A percentile compares a stretch with the other conserved stretches of the same genome.
Evolutionary conservation across 2,797 vertebrate species (phyloP).

Genomic region (Chelmon rostratus): DNA sequence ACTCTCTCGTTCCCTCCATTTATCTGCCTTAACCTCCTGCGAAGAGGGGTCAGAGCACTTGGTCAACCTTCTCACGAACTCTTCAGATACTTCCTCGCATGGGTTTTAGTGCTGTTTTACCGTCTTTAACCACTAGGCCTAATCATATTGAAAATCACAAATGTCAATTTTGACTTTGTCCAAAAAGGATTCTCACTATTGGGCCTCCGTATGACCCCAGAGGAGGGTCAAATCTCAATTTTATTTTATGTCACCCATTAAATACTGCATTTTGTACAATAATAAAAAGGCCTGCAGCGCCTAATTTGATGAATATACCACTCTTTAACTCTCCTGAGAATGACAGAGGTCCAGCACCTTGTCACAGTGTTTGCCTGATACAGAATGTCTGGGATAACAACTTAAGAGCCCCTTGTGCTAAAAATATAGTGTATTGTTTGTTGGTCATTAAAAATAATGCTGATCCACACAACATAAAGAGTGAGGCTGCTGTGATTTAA

Average conservation of each 20-base stretch:
- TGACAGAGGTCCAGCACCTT: background rate
- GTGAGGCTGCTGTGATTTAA: slow-evolving; percentile 52
- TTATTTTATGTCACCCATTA: background rate
- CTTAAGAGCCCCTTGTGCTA: background rate
- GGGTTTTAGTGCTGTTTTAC: background rate
- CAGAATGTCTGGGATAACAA: background rate
- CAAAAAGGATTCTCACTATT: background rate
- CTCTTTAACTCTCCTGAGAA: background rate
- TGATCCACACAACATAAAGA: slow-evolving; percentile 26
- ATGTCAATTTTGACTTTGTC: background rate
- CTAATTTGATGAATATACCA: background rate
- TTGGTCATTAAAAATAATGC: slow-evolving; percentile 42
- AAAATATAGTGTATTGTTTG: slow-evolving; percentile 15
- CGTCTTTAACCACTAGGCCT: background rate
- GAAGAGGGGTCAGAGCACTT: slow-evolving; percentile 1
- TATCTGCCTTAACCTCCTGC: slow-evolving; percentile 28
- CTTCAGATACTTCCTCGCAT: background rate
- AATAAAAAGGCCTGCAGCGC: background rate
- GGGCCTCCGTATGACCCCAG: background rate
- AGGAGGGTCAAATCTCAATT: background rate
- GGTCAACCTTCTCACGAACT: background rate
- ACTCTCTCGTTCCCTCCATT: slow-evolving; percentile 19
- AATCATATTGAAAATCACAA: background rate
- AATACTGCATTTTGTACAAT: background rate
- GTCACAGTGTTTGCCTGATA: background rate